Evolutionary conservation across 2,113 vertebrate genomes (phyloP).

Genomic region (Hypomesus transpacificus): DNA sequence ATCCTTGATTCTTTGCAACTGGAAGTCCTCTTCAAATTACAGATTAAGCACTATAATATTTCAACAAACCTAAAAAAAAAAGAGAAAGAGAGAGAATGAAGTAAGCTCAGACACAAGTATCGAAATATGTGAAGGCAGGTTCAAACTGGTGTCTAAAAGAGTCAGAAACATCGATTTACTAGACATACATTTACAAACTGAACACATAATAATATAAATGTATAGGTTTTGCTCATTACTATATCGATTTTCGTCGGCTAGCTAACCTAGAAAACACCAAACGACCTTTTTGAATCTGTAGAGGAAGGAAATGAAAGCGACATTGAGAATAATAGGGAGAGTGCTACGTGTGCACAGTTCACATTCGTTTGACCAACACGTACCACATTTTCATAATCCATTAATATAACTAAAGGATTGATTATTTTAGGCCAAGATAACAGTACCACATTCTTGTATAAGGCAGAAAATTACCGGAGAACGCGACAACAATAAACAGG

Average conservation of each 20-base stretch:
- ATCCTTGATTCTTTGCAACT: not conserved
- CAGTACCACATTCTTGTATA: slow-evolving; percentile 6
- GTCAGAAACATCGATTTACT: no score
- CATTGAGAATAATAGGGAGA: not conserved
- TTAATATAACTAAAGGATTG: not conserved
- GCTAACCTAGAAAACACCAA: slow-evolving; percentile 30
- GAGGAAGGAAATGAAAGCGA: slow-evolving; percentile 1
- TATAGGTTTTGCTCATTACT: no score
- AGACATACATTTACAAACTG: no score
- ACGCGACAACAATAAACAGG: slow-evolving; percentile 70
- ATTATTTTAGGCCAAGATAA: not conserved
- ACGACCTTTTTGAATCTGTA: not conserved
- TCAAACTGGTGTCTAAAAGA: no score
- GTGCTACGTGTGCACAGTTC: slow-evolving; percentile 1
- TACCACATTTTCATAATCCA: not conserved
- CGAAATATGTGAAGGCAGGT: no score
- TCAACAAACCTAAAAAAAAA: not conserved
- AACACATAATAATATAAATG: no score
- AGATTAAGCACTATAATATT: not conserved
- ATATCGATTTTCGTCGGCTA: slow-evolving; percentile 31
- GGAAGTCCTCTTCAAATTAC: not conserved
- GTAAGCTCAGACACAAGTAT: no score
- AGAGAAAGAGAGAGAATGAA: not conserved
- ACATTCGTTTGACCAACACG: not conserved
- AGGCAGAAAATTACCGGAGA: slow-evolving; percentile 45